Evolutionary conservation across 2,797 vertebrate species (phyloP).

Genomic region (Anguilla pacifica): DNA sequence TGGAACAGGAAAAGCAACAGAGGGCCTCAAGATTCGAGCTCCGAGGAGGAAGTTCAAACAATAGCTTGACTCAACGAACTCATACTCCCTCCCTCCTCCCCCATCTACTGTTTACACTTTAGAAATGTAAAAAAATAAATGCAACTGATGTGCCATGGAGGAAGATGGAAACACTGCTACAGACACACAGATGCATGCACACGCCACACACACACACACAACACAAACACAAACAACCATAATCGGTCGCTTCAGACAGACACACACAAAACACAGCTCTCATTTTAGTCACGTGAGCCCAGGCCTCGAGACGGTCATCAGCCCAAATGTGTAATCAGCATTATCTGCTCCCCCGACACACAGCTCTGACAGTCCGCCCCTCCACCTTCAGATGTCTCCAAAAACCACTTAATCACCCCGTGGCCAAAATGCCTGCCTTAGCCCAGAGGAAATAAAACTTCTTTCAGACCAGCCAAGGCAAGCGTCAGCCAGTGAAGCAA

Average conservation of each 20-base stretch:
- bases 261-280: slow-evolving; percentile 17
- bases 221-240: background rate
- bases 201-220: background rate
- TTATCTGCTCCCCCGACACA: slow-evolving; percentile 52
- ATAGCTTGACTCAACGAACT: background rate
- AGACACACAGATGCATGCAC: slow-evolving; percentile 2
- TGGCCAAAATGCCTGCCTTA: slow-evolving; percentile 13
- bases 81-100: background rate
- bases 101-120: background rate
- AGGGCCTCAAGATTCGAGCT: background rate
- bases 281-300: slow-evolving; percentile 16
- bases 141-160: background rate
- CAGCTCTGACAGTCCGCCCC: slow-evolving; percentile 54
- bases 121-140: background rate
- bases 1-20: background rate
- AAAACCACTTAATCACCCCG: slow-evolving; percentile 25
- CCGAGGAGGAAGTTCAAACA: background rate
- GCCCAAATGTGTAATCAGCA: background rate
- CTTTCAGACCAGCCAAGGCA: background rate
- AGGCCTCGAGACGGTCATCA: slow-evolving; percentile 18
- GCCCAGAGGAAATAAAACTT: slow-evolving; percentile 15
- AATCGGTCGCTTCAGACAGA: background rate
- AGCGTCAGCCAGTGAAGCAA: slow-evolving; percentile 20
- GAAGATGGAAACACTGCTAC: slow-evolving; percentile 4
- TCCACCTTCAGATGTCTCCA: slow-evolving; percentile 41